Percentiles rank a stretch among this genome's conserved stretches.
Conservation (phyloP, 2,113 vertebrate species). For the Nipponia nippon region DNA sequence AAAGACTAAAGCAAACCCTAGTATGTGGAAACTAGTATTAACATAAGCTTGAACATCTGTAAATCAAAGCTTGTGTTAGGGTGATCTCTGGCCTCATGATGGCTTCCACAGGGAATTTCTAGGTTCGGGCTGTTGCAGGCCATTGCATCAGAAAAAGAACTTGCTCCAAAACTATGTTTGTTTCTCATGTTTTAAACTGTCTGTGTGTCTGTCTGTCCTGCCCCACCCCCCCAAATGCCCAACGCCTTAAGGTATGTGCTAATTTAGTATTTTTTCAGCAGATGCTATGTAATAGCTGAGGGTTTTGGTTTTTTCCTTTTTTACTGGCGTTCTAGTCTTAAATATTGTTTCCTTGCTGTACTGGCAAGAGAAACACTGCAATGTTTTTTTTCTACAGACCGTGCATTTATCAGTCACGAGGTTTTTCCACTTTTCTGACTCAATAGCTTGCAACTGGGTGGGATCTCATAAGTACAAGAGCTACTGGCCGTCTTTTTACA, state of each 20-base stretch:
- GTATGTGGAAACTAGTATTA: background rate
- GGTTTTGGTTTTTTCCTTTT: background rate
- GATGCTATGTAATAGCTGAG: background rate
- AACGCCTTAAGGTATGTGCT: background rate
- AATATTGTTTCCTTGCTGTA: background rate
- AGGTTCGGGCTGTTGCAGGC: background rate
- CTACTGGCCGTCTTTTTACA: background rate
- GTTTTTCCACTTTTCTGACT: constrained; percentile 55
- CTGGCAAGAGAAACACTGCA: background rate
- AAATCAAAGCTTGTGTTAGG: background rate
- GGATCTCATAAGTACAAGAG: constrained; percentile 30
- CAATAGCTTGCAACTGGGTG: constrained; percentile 55
- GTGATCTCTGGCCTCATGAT: background rate
- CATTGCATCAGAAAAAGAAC: constrained; percentile 44
- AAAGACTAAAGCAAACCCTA: background rate
- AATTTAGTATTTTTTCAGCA: background rate
- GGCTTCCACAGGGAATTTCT: background rate
- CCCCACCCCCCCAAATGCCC: background rate
- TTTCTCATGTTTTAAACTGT: background rate
- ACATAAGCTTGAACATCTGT: background rate
- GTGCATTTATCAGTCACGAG: background rate
- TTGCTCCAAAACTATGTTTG: background rate
- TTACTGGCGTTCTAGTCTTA: background rate
- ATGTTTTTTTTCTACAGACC: background rate
- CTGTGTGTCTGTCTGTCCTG: no score